phyloP scores from a whole-genome alignment of 2,113 vertebrate species.

The Blennius ocellaris region DNA sequence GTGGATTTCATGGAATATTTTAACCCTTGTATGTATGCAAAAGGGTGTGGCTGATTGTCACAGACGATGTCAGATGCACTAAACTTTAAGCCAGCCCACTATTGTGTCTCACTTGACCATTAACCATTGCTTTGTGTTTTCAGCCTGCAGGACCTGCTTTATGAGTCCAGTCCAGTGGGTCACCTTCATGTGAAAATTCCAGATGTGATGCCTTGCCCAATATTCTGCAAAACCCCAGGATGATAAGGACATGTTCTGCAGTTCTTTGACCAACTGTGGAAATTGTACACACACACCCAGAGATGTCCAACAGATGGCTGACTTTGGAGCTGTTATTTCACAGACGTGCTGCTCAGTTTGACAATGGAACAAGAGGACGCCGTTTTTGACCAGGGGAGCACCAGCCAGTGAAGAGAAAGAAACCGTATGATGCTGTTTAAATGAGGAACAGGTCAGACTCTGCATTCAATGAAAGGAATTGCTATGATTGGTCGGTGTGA shows the following conservation, averaged over 20 bases:
- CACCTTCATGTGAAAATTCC: conserved; percentile 4
- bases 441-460: neutral
- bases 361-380: conserved; percentile 27
- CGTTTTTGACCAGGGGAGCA: conserved; percentile 20
- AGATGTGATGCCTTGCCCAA: conserved; percentile 3
- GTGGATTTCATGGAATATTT: conserved; percentile 3
- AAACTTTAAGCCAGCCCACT: conserved; percentile 16
- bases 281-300: conserved; percentile 12
- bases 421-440: conserved; percentile 7
- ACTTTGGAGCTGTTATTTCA: conserved; percentile 28
- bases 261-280: conserved; percentile 19
- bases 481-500: neutral
- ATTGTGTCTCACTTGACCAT: conserved; percentile 36
- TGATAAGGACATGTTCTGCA: neutral
- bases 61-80: conserved; percentile 13
- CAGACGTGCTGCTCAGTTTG: conserved; percentile 9
- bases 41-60: conserved; percentile 51
- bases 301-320: conserved; percentile 23
- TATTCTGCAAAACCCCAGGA: conserved; percentile 6
- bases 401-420: conserved; percentile 21
- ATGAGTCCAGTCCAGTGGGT: conserved; percentile 28
- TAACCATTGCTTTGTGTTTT: conserved; percentile 45
- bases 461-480: conserved; percentile 2
- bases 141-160: conserved; percentile 68
- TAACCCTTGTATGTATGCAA: conserved; percentile 4